Evolutionary conservation across 2,113 vertebrate genomes (phyloP), one percentile per base, ranked within the genome.

Genomic region (Zosterops hypoxanthus): DNA sequence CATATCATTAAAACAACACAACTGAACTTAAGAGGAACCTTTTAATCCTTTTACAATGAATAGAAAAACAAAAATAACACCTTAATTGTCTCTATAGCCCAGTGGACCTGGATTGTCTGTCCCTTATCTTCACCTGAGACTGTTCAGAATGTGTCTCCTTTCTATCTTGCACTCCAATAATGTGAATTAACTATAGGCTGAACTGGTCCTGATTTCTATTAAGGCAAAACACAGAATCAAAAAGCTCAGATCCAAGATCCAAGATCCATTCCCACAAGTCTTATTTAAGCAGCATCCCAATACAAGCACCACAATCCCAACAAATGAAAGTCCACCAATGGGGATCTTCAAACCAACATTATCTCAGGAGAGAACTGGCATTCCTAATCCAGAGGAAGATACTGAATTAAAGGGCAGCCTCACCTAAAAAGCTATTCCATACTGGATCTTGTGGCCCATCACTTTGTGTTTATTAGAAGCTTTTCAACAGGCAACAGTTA

Each of bases 181-280:
- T 0, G 3, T 11, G 12, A 70, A 36, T 25, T 72, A 50, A 33
- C 26, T 36, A 12, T 2, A 50, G 17, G 25, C 34, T 0, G 0
- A 84, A 56, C 0, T 6, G 8, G 25, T 53, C 33, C 14, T 2
- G 2, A 49, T 36, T 76, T 34, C 28, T 50, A 3, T 10, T 10
- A 50, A 21, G 22, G 11, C 29, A 64, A 82, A 87, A 10, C 13
- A 19, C 75, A 60, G n/a, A 77, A 65, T 16, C 2, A 1, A 34
- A 31, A 29, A 23, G 16, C 14, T 87, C 65, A 85, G n/a, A 41
- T 39, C 39, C 59, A 69, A 69, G 55, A 75, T 70, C 73, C 31
- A 33, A 69, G 55, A 75, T 70, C 73, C 31, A 33, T 26, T 28
- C 46, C 31, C 65, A 57, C 14, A 36, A 82, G 21, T 36, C 28